Conservation (phyloP, 1,140 invertebrate genomes). For the Drosophila quadrilineata region DNA sequence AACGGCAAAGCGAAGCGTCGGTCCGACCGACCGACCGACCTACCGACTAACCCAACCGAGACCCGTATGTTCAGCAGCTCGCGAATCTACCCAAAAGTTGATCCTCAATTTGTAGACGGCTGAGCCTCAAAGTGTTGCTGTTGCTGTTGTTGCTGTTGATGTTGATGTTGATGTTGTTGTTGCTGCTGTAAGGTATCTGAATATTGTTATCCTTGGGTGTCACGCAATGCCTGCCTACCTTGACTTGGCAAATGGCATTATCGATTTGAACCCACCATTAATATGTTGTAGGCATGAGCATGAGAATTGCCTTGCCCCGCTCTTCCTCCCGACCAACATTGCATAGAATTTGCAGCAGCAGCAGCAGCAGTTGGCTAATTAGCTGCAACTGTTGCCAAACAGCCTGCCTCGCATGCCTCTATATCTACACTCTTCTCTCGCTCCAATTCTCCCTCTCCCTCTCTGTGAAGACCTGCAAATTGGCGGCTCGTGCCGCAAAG, state of each 20-base stretch:
- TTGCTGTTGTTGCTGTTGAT: too few relatives aligned
- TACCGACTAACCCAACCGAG: slow-evolving; percentile 17
- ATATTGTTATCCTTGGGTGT: slow-evolving; percentile 2
- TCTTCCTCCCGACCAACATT: too few relatives aligned
- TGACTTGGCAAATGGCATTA: slow-evolving; percentile 39
- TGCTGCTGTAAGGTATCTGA: slow-evolving; percentile 3
- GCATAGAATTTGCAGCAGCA: slow-evolving; percentile 48
- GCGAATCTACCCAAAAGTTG: slow-evolving; percentile 1
- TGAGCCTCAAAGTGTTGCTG: slow-evolving; percentile 7
- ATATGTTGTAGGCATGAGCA: slow-evolving; percentile 31
- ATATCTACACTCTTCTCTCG: background rate
- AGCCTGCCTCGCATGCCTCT: slow-evolving; percentile 1
- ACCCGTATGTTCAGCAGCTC: background rate
- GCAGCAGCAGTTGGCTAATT: slow-evolving; percentile 71
- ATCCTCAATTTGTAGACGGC: too few relatives aligned
- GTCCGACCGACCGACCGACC: too few relatives aligned
- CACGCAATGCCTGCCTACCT: slow-evolving; percentile 58
- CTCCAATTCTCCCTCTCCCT: background rate
- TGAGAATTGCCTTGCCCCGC: slow-evolving; percentile 3
- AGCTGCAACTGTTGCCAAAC: slow-evolving; percentile 74
- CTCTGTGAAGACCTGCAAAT: slow-evolving; percentile 33
- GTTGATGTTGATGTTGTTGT: too few relatives aligned
- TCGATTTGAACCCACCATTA: slow-evolving; percentile 74
- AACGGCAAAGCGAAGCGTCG: slow-evolving; percentile 24
- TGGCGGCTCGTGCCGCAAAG: slow-evolving; percentile 69